Evolutionary conservation across 2,888 invertebrate genomes (phyloP), one percentile per base, ranked within the genome.

Genomic region (Pristionchus exspectatus): DNA sequence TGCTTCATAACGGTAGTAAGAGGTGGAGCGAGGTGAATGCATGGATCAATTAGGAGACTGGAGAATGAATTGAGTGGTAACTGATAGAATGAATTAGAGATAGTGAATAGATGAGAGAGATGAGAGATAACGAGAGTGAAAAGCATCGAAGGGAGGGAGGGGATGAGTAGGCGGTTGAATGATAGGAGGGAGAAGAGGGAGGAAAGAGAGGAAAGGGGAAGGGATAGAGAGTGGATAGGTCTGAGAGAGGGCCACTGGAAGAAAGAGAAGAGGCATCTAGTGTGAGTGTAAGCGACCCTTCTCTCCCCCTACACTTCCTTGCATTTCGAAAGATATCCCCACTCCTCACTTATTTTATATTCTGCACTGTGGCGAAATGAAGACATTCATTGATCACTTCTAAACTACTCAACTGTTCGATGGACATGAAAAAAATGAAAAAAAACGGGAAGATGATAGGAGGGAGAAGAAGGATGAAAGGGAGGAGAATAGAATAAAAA

Each of bases 301-400:
- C 66, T 7, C 21, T 5, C 33, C 9, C 21, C 38, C 33, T 77
- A 14, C 77, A 77, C 85, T 59, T 63, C 33, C 59, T 85, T 83
- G 56, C 85, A 85, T 85, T 85, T 56, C 30, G 21, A 85, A 85
- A 85, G 85, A 85, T 18, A 59, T 85, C 27, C 27, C 66, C 66
- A 59, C 12, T 77, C 77, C 27, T 77, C 33, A 18, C 44, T 33
- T 24, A 66, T 66, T 24, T 44, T 38, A 14, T 27, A 77, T 77
- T 33, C 33, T 44, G 44, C 38, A 77, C 38, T 77, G 12, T 77
- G 10, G 44, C 38, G 9, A 4, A 77, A 77, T 9, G 24, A 77
- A n/a, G 77, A 24, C 2, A 72, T 24, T 24, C 24, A 24, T 59
- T 18, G 18, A 59, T 59, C 21, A 59, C 18, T 59, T 59, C 21